Conservation (phyloP, 2,888 invertebrate genomes). For the Ceriagrion tenellum region DNA sequence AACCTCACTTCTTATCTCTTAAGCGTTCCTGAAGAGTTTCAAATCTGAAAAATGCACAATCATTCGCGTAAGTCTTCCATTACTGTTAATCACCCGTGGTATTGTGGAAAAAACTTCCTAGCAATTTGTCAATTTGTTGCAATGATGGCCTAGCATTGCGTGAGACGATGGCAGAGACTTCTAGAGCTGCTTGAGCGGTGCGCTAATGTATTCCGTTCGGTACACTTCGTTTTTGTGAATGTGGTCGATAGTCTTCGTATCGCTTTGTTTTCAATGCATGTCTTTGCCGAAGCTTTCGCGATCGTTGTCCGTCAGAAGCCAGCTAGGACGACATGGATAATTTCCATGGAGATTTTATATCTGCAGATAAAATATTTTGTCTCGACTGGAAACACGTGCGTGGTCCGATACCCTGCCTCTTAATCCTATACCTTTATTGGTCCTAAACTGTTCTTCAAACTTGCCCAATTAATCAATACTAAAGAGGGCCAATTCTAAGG, state of each 20-base stretch:
- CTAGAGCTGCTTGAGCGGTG: too few species aligned
- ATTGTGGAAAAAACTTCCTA: not conserved
- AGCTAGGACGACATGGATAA: not conserved
- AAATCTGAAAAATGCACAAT: too few species aligned
- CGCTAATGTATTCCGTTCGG: not conserved
- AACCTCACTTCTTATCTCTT: too few species aligned
- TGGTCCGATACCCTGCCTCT: not conserved
- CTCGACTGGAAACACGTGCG: not conserved
- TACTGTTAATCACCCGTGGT: too few species aligned
- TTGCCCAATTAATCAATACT: too few species aligned
- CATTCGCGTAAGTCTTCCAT: too few species aligned
- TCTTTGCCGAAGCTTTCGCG: not conserved
- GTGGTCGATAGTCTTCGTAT: not conserved
- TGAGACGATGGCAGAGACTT: not conserved
- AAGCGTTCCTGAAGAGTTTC: too few species aligned
- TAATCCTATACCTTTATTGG: not conserved
- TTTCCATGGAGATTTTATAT: not conserved
- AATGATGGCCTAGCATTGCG: not conserved
- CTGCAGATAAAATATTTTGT: not conserved
- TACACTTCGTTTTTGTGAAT: not conserved
- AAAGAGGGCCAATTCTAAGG: too few species aligned
- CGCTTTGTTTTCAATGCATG: not conserved
- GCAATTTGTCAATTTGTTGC: too few species aligned
- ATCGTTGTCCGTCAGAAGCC: not conserved
- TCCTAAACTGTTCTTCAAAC: too few species aligned